These are phyloP conservation scores for Nomada fabriciana DNA, from an alignment of 2,888 invertebrate species.

Conservation along the genomic window DNA sequence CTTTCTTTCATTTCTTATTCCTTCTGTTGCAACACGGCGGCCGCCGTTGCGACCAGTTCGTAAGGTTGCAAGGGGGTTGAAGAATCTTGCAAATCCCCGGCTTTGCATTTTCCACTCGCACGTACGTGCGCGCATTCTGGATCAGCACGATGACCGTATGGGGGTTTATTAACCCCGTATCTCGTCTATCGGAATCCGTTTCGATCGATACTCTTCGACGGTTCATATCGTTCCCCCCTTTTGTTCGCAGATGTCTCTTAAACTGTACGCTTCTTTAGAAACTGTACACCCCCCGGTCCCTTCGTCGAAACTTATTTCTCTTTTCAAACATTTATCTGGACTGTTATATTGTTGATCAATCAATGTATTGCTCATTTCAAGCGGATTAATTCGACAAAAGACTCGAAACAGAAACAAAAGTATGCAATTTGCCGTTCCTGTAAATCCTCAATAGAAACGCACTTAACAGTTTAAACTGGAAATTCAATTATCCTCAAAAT, in stretches of 20 bases:
- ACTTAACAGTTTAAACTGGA: too few relatives aligned
- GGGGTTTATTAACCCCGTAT: constrained; percentile 67
- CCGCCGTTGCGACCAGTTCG: background rate
- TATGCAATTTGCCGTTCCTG: too few relatives aligned
- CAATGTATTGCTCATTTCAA: too few relatives aligned
- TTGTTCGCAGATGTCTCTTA: constrained; percentile 30
- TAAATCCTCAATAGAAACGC: too few relatives aligned
- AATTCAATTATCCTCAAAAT: too few relatives aligned
- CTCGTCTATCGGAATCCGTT: constrained; percentile 65
- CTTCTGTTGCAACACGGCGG: background rate
- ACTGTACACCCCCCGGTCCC: too few relatives aligned
- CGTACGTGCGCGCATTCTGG: constrained; percentile 3
- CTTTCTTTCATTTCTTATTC: constrained; percentile 1
- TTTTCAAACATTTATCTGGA: background rate
- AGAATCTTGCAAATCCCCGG: constrained; percentile 7
- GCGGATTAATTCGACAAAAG: background rate
- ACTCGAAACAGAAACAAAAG: background rate
- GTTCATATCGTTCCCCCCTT: constrained; percentile 46
- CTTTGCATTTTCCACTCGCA: constrained; percentile 1
- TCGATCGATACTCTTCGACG: constrained; percentile 57
- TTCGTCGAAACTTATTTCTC: background rate
- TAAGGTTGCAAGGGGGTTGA: constrained; percentile 4
- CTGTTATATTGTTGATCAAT: background rate
- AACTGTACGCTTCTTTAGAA: background rate
- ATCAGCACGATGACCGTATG: constrained; percentile 31